Conservation (phyloP, 2,797 vertebrate species). For the Carapus acus region DNA sequence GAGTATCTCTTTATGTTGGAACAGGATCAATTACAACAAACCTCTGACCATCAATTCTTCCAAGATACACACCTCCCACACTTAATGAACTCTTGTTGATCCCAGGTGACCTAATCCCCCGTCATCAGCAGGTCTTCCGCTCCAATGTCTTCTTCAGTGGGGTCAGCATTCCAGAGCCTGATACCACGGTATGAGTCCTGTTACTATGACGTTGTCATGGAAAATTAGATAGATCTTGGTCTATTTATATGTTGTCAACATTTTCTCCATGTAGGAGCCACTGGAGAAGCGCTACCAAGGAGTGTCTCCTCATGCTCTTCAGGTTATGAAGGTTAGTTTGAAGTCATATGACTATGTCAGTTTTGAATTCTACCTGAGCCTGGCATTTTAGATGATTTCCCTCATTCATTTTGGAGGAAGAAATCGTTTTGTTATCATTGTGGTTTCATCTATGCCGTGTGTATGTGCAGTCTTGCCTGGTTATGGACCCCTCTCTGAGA, state of each 20-base stretch:
- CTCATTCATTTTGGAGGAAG: too few species aligned
- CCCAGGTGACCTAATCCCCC: constrained; percentile 83
- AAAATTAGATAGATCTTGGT: not conserved
- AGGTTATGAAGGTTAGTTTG: constrained; percentile 83
- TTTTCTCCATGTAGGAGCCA: constrained; percentile 70
- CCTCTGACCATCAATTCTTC: too few species aligned
- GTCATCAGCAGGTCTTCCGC: constrained; percentile 82
- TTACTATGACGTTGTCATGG: not conserved
- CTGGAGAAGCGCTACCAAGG: constrained; percentile 80
- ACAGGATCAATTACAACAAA: too few species aligned
- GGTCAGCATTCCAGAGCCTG: constrained; percentile 83
- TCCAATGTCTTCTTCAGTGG: constrained; percentile 85
- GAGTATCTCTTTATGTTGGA: too few species aligned
- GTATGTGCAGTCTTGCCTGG: constrained; percentile 74
- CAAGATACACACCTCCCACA: not conserved
- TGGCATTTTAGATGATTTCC: too few species aligned
- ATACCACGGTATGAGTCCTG: constrained; percentile 67
- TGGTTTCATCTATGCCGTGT: too few species aligned
- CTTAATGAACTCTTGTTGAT: constrained; percentile 12
- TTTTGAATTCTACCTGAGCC: too few species aligned
- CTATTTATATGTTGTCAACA: not conserved
- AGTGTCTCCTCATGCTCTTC: constrained; percentile 65
- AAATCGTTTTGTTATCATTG: too few species aligned
- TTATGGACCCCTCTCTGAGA: constrained; percentile 81
- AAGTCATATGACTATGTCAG: too few species aligned